Conservation (phyloP, 2,888 invertebrate species). For the Zelleria hepariella region DNA sequence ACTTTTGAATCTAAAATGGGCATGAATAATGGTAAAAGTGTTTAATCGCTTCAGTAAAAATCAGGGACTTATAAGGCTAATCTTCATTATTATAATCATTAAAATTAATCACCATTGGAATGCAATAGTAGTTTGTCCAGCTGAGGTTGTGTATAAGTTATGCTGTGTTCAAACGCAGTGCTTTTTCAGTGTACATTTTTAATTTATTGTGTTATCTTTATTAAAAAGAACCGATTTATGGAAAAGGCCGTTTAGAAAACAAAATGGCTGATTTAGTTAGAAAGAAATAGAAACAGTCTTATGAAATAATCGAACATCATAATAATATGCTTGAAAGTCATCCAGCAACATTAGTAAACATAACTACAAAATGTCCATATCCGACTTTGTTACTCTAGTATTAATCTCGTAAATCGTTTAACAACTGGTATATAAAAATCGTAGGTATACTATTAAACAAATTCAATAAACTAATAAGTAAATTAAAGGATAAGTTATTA, state of each 20-base stretch:
- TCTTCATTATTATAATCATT: background rate
- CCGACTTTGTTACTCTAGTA: background rate
- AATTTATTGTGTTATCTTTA: constrained; percentile 47
- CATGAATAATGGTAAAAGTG: too few species aligned
- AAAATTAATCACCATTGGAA: constrained; percentile 16
- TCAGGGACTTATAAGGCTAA: constrained; percentile 15
- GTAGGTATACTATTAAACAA: constrained; percentile 29
- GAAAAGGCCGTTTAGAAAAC: background rate
- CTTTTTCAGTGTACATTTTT: constrained; percentile 32
- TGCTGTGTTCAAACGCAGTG: constrained; percentile 16
- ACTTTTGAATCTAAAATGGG: too few species aligned
- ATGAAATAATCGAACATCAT: background rate
- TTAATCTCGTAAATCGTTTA: constrained; percentile 3
- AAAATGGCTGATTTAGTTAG: background rate
- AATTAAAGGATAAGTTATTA: constrained; percentile 40
- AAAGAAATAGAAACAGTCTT: background rate
- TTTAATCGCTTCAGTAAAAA: constrained; percentile 6
- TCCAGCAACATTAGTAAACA: background rate
- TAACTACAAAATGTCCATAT: background rate
- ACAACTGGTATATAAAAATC: constrained; percentile 17
- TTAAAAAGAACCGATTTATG: background rate
- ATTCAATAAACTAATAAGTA: constrained; percentile 11
- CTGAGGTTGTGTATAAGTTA: constrained; percentile 42
- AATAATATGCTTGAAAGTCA: background rate
- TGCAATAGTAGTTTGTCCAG: constrained; percentile 17